phyloP scores from a whole-genome alignment of 1,140 invertebrate species.

The Oscheius sp. region DNA sequence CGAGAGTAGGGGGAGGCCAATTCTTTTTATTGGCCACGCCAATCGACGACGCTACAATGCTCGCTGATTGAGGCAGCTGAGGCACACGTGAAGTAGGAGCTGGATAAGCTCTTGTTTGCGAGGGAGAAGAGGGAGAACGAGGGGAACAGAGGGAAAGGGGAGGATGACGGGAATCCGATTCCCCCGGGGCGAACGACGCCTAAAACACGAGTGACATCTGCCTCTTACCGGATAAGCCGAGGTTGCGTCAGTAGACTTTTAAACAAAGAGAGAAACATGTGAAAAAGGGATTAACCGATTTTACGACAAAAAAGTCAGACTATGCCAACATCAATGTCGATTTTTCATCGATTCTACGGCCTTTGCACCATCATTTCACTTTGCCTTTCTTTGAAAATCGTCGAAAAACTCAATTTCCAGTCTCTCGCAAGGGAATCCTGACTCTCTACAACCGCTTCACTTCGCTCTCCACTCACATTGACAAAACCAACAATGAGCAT shows the following conservation, averaged over 20 bases:
- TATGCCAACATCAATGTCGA: no score
- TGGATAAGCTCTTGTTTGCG: no score
- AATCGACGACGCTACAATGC: no score
- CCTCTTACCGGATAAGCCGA: no score
- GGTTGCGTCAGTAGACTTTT: no score
- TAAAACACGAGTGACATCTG: no score
- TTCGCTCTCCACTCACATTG: conserved; percentile 51
- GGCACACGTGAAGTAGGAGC: no score
- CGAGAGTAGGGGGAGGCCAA: no score
- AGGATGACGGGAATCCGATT: conserved; percentile 16
- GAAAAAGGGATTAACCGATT: neutral
- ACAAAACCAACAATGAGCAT: conserved; percentile 47
- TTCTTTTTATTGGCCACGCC: no score
- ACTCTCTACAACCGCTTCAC: conserved; percentile 53
- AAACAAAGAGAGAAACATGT: neutral
- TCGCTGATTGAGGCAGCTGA: no score
- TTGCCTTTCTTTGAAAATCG: neutral
- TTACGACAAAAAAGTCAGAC: neutral
- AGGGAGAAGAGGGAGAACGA: neutral
- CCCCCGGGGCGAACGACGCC: neutral
- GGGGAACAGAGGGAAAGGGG: neutral
- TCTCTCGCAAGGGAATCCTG: conserved; percentile 50
- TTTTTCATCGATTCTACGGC: neutral
- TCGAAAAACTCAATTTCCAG: conserved; percentile 35
- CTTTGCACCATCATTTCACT: neutral